Percentiles rank a stretch among this genome's conserved stretches.
phyloP scores from a whole-genome alignment of 2,888 invertebrate genomes.

The Catocala nupta region DNA sequence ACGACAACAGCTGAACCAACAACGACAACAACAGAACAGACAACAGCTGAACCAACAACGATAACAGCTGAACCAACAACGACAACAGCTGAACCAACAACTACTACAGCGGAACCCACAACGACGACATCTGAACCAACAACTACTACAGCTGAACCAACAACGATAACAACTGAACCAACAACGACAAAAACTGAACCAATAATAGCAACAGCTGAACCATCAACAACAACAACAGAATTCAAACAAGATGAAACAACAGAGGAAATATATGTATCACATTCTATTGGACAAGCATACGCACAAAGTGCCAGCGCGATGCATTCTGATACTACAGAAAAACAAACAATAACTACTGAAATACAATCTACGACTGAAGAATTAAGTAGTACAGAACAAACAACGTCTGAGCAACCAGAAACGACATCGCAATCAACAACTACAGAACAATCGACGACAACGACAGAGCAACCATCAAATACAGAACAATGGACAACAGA shows the following conservation, averaged over 20 bases:
- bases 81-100: not conserved
- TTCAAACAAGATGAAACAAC: not conserved
- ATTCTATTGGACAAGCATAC: not conserved
- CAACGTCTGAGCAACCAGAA: too few relatives aligned
- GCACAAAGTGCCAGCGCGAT: not conserved
- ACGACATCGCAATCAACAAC: too few relatives aligned
- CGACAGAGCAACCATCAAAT: too few relatives aligned
- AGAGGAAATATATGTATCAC: not conserved
- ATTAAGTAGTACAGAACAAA: too few relatives aligned
- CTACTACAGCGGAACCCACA: not conserved
- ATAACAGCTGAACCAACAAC: not conserved
- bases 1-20: not conserved
- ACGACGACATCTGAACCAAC: not conserved
- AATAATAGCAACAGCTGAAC: not conserved
- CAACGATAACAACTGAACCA: not conserved
- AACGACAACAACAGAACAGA: not conserved
- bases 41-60: not conserved
- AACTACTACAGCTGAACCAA: not conserved
- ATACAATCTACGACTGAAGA: too few relatives aligned
- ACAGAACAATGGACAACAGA: slow-evolving; percentile 1
- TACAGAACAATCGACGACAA: too few relatives aligned
- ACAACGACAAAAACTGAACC: not conserved
- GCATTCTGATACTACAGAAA: not conserved
- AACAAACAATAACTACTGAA: not conserved
- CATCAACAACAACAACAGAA: slow-evolving; percentile 1